A percentile compares a stretch with the other conserved stretches of the same genome.
These are phyloP conservation scores for Forbesichthys papilliferus DNA, from an alignment of 2,113 vertebrate genomes.

Conservation along the genomic window DNA sequence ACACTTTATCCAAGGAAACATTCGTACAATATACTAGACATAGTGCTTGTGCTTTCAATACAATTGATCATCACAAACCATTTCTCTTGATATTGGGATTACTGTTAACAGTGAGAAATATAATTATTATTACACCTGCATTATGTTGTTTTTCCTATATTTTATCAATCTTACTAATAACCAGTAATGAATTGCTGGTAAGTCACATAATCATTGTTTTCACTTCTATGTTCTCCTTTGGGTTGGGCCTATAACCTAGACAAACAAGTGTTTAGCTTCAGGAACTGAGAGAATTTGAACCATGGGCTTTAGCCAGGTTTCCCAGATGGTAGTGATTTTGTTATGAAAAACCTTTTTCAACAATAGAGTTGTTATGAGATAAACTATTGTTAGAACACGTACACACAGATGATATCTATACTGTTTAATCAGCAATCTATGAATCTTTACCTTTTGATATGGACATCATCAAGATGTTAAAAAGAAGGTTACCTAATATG, in stretches of 20 bases:
- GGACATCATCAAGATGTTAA: conserved; percentile 18
- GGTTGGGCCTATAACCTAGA: conserved; percentile 10
- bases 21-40: too few relatives aligned
- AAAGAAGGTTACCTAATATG: conserved; percentile 52
- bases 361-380: conserved; percentile 5
- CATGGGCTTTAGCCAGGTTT: conserved; percentile 6
- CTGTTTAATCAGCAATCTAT: too few relatives aligned
- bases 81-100: too few relatives aligned
- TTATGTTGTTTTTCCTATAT: not conserved
- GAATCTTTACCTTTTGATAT: conserved; percentile 16
- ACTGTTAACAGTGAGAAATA: too few relatives aligned
- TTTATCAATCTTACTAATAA: not conserved
- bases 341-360: conserved; percentile 18
- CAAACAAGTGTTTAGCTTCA: too few relatives aligned
- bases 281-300: conserved; percentile 9
- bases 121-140: not conserved
- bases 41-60: too few relatives aligned
- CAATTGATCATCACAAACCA: too few relatives aligned
- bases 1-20: too few relatives aligned
- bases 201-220: conserved; percentile 6
- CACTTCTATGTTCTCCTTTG: conserved; percentile 18
- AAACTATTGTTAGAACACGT: not conserved
- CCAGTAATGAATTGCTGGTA: conserved; percentile 3
- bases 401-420: too few relatives aligned
- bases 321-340: conserved; percentile 17